Evolutionary conservation across 2,113 vertebrate genomes (phyloP).

Genomic region (Muntiacus reevesi): DNA sequence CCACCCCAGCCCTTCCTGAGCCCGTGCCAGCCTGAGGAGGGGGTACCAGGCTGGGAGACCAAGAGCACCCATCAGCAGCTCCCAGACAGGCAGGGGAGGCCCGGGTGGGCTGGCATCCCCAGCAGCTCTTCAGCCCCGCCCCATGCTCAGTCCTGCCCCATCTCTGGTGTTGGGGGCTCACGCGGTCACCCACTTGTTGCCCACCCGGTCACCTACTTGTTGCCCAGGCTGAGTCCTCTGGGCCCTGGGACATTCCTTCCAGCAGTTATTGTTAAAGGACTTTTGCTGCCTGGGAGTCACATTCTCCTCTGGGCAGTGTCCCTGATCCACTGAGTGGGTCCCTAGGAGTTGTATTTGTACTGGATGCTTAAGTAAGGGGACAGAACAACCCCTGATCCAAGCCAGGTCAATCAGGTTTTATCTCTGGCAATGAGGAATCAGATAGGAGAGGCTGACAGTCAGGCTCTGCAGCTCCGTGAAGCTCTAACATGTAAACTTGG

Average conservation of each 20-base stretch:
- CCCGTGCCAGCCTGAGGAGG: background rate
- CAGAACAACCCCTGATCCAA: background rate
- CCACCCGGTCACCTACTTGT: no score
- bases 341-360: background rate
- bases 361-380: background rate
- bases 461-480: background rate
- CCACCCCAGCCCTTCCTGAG: background rate
- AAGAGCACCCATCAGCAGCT: background rate
- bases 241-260: background rate
- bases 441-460: background rate
- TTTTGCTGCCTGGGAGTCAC: background rate
- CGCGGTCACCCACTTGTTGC: constrained; percentile 90
- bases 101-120: background rate
- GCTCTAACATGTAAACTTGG: background rate
- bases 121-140: background rate
- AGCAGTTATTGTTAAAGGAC: background rate
- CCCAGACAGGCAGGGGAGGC: background rate
- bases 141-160: background rate
- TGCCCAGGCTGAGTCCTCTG: constrained; percentile 86
- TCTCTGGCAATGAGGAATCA: background rate
- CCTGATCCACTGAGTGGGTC: background rate
- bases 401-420: background rate
- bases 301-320: background rate
- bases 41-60: background rate
- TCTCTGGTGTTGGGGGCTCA: background rate